These are phyloP conservation scores for Vombatus ursinus DNA, from an alignment of 2,113 vertebrate genomes.

Conservation along the genomic window DNA sequence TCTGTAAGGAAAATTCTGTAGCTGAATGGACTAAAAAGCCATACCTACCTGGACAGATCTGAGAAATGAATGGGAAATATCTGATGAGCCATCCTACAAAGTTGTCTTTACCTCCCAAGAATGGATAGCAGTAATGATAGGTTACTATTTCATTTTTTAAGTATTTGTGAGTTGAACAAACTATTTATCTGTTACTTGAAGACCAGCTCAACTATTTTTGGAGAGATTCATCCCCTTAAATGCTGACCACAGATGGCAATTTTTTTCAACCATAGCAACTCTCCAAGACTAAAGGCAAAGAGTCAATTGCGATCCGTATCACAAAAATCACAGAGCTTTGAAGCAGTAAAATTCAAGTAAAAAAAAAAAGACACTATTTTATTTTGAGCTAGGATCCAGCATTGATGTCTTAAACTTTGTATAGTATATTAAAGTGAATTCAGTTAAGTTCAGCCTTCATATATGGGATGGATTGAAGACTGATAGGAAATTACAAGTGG, in stretches of 20 bases:
- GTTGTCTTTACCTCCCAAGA: background rate
- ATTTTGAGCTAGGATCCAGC: background rate
- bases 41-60: background rate
- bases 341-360: background rate
- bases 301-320: background rate
- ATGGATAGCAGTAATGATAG: background rate
- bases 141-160: background rate
- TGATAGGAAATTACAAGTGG: background rate
- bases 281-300: background rate
- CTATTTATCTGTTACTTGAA: background rate
- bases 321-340: background rate
- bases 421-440: background rate
- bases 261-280: background rate
- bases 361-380: background rate
- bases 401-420: constrained; percentile 15
- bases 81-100: background rate
- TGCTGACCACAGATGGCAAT: background rate
- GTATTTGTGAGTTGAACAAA: background rate
- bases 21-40: background rate
- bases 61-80: background rate
- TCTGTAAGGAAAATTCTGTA: background rate
- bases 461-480: background rate
- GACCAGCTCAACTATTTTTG: background rate
- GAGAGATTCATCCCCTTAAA: background rate
- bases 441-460: constrained; percentile 37